Conservation (phyloP, 2,888 invertebrate genomes). For the Mellilla xanthometata region DNA sequence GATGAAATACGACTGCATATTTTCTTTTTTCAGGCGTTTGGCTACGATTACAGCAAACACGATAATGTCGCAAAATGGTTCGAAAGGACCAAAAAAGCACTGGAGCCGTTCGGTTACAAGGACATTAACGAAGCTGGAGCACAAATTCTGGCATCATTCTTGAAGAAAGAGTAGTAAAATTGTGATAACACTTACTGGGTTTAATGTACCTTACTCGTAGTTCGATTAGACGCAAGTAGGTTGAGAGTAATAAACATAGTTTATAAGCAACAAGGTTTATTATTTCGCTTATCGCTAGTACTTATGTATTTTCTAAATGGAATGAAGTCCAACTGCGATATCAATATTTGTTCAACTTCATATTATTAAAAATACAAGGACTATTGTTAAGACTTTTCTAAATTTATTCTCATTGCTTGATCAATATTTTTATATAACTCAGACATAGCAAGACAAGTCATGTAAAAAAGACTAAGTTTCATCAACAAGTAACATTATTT, state of each 20-base stretch:
- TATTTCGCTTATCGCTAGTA: conserved; percentile 43
- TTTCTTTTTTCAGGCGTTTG: conserved; percentile 68
- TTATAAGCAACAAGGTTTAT: conserved; percentile 33
- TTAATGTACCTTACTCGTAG: conserved; percentile 3
- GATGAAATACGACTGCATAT: background rate
- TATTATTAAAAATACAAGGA: no score
- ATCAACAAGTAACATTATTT: no score
- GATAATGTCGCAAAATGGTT: conserved; percentile 85
- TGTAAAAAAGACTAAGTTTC: no score
- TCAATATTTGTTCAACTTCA: no score
- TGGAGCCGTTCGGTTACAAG: conserved; percentile 86
- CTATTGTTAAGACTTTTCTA: no score
- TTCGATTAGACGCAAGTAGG: conserved; percentile 20
- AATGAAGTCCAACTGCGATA: no score
- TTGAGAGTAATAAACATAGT: conserved; percentile 35
- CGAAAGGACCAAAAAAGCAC: conserved; percentile 83
- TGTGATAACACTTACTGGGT: background rate
- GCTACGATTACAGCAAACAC: conserved; percentile 79
- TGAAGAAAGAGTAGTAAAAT: conserved; percentile 63
- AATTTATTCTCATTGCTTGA: no score
- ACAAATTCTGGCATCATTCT: conserved; percentile 75
- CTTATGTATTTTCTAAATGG: no score
- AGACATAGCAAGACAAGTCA: no score
- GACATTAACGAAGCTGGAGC: conserved; percentile 85
- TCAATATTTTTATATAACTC: no score